Base-by-base conservation (phyloP, 2,113 vertebrate genomes). In the Ophthalmolycus amberensis region DNA sequence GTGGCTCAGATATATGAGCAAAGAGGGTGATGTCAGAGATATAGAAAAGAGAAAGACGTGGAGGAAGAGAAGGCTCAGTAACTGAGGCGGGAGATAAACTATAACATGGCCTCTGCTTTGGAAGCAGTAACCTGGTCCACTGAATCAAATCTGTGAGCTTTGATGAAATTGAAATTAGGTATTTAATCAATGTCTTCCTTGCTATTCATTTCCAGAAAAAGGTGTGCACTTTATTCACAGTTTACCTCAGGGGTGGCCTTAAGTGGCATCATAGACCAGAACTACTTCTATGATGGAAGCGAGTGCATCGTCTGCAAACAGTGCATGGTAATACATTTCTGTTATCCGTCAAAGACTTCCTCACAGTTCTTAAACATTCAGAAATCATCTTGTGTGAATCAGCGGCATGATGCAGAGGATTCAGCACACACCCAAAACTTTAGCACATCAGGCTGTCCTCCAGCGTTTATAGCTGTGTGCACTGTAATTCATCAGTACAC, bases 21-120 rank as follows among this genome's bases (percentile, higher is more conserved):
- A 72, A 86, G 50, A 77, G 29, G 40, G 6, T 32, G 75, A 85
- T 72, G 82, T 71, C 59, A 77, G 29, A 75, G 59, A 64, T 29
- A 34, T 16, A 56, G 29, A 48, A n/a, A 74, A n/a, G 27, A 56
- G 29, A 46, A 27, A 73, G 18, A 32, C 5, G 3, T 48, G 44
- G 5, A n/a, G 37, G 38, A 15, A 66, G 34, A 32, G 29, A 38
- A 50, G 15, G 37, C 38, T 71, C 12, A 37, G 38, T 18, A 25
- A 37, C 27, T 10, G 29, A 44, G 34, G 63, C 5, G 4, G 48
- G 38, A 75, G 65, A 79, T 64, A 46, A 73, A 83, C 60, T 66
- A 29, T 52, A 76, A 0, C 3, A 48, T 8, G 25, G 52, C 22
- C 50, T 70, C 37, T 56, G 46, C 8, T 75, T 65, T 48, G 37